Evolutionary conservation across 2,113 vertebrate genomes (phyloP).

Genomic region (Hemibagrus wyckioides): DNA sequence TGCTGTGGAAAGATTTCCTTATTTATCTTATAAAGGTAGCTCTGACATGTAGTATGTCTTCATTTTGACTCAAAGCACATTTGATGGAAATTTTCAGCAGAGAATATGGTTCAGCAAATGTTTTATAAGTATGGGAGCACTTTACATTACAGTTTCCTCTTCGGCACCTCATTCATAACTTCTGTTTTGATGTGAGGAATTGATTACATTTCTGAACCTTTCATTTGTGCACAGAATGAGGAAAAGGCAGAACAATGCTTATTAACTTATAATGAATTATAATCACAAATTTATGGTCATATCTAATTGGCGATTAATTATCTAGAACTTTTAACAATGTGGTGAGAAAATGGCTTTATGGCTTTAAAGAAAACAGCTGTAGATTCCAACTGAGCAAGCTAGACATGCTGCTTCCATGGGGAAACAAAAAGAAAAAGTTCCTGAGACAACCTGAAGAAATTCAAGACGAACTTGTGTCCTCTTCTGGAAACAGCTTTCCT

Average conservation of each 20-base stretch:
- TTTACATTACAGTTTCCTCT: no score
- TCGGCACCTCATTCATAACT: neutral
- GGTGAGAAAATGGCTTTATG: neutral
- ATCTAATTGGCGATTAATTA: neutral
- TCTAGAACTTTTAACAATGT: neutral
- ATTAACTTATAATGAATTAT: neutral
- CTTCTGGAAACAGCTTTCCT: neutral
- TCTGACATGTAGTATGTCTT: neutral
- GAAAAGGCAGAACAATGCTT: neutral
- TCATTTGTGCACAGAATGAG: neutral
- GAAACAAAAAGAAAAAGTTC: neutral
- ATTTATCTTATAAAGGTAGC: neutral
- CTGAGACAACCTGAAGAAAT: neutral
- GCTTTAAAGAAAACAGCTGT: neutral
- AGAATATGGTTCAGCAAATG: no score
- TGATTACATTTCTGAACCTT: neutral
- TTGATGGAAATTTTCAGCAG: neutral
- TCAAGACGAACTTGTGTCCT: neutral
- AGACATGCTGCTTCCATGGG: neutral
- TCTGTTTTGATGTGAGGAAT: neutral
- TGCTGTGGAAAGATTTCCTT: neutral
- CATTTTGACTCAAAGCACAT: neutral
- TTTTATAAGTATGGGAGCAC: no score
- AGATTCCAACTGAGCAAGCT: neutral
- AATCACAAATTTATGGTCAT: neutral